phyloP scores from a whole-genome alignment of 2,113 vertebrate genomes.

The Lagopus muta region DNA sequence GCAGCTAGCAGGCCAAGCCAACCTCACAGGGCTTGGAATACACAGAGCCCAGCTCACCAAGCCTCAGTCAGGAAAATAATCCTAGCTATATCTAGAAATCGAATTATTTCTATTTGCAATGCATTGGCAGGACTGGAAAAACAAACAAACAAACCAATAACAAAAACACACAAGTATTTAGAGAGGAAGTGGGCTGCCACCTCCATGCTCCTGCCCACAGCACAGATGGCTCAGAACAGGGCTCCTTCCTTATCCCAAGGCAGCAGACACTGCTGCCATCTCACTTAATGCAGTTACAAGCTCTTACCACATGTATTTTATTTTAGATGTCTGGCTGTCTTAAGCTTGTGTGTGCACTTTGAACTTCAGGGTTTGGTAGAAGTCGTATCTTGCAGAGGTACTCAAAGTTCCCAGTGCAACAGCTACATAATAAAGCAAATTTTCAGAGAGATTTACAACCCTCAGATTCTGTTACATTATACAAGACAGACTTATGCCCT shows the following conservation, averaged over 20 bases:
- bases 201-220: neutral
- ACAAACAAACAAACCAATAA: neutral
- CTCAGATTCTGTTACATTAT: neutral
- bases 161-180: rapidly evolving
- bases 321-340: neutral
- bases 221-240: neutral
- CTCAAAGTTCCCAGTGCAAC: neutral
- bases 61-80: neutral
- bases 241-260: rapidly evolving
- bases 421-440: neutral
- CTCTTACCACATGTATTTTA: neutral
- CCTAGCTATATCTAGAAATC: neutral
- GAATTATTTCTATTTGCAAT: neutral
- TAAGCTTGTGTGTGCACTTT: neutral
- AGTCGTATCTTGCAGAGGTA: neutral
- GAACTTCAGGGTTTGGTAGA: neutral
- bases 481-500: neutral
- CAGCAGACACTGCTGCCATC: neutral
- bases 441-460: neutral
- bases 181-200: neutral
- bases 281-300: neutral
- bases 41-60: neutral
- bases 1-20: neutral
- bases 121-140: neutral
- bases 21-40: neutral